Evolutionary conservation across 2,797 vertebrate species (phyloP).

Genomic region (Neopelma chrysocephalum): DNA sequence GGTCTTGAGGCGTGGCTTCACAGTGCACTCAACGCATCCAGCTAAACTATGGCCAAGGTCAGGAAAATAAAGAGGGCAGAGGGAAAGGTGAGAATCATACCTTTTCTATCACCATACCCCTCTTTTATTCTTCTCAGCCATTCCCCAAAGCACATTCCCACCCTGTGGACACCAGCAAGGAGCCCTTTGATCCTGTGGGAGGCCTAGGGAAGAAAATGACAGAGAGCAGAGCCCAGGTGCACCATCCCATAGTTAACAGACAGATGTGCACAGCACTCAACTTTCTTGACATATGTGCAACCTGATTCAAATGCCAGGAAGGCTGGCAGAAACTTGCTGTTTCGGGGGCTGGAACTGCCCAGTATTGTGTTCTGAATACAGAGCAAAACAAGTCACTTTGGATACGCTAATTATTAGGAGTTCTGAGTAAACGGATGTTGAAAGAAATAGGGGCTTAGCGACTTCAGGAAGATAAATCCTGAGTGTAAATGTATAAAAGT

Average conservation of each 20-base stretch:
- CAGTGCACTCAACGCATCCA: neutral
- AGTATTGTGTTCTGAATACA: neutral
- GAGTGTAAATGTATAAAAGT: neutral
- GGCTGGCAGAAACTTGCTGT: neutral
- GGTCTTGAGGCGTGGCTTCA: neutral
- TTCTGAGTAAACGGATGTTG: neutral
- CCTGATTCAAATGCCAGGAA: neutral
- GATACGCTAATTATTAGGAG: neutral
- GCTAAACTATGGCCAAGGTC: neutral
- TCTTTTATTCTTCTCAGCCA: neutral
- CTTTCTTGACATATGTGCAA: neutral
- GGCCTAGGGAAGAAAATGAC: neutral
- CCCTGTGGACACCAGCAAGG: accelerated
- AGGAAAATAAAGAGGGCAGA: neutral
- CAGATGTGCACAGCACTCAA: accelerated
- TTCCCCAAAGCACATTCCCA: neutral
- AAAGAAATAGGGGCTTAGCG: neutral
- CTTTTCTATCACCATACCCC: neutral
- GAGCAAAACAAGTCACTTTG: neutral
- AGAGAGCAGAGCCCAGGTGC: neutral
- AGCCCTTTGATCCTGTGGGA: neutral
- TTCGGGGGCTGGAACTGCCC: neutral
- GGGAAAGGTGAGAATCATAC: accelerated
- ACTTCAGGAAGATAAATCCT: neutral
- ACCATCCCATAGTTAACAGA: neutral